A percentile compares a stretch with the other conserved stretches of the same genome.
phyloP scores from a whole-genome alignment of 2,797 vertebrate species.

The Tenualosa ilisha region DNA sequence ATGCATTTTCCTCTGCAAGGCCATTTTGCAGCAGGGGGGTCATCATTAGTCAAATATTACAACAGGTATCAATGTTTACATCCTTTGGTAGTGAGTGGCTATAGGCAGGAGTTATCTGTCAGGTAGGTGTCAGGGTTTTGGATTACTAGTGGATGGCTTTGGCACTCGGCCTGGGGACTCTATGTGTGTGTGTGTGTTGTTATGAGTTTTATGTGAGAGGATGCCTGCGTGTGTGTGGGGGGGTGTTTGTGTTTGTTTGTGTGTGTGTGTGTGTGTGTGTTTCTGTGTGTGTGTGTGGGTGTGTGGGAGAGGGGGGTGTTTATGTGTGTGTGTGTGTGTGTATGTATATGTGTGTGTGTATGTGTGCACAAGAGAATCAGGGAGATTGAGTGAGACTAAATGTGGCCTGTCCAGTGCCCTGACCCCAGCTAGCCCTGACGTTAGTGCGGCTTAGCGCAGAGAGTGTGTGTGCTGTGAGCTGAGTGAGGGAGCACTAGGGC shows the following conservation, averaged over 20 bases:
- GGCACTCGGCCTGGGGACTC: no score
- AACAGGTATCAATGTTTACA: background rate
- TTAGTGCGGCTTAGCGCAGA: background rate
- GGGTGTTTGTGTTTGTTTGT: no score
- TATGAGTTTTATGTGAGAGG: background rate
- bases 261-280: no score
- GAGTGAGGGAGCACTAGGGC: background rate
- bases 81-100: no score
- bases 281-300: background rate
- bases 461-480: background rate
- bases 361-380: background rate
- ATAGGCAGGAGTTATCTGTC: no score
- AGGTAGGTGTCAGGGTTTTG: no score
- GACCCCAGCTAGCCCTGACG: background rate
- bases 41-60: background rate
- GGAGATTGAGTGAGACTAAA: background rate
- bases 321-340: background rate
- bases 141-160: no score
- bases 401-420: background rate
- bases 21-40: background rate
- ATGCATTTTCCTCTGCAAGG: no score
- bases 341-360: background rate
- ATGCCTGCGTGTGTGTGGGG: background rate
- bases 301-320: background rate
- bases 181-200: background rate